Conservation (phyloP, 1,140 invertebrate genomes). For the Ceratitis capitata region DNA sequence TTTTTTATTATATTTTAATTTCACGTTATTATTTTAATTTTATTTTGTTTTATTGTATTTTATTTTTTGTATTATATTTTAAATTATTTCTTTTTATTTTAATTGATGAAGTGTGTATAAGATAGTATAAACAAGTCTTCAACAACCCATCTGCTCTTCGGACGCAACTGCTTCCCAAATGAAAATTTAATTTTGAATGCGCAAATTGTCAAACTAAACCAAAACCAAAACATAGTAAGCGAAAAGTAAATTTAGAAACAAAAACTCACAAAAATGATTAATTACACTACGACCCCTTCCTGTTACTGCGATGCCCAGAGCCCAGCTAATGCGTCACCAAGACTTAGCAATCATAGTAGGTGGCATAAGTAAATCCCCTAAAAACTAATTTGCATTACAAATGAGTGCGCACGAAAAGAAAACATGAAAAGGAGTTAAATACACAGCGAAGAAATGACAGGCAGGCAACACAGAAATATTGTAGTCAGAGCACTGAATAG, state of each 20-base stretch:
- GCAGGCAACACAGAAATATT: neutral
- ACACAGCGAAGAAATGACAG: neutral
- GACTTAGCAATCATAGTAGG: neutral
- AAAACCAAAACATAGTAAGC: neutral
- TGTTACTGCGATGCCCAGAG: neutral
- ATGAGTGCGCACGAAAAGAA: neutral
- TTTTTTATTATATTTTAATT: neutral
- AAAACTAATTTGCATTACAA: constrained; percentile 31
- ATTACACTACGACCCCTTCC: neutral
- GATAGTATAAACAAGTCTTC: neutral
- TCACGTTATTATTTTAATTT: neutral
- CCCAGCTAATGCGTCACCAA: neutral
- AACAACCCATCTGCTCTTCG: neutral
- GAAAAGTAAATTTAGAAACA: neutral
- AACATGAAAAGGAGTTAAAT: neutral
- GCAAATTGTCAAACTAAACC: neutral
- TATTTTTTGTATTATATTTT: neutral
- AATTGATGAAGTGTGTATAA: neutral
- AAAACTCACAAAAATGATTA: neutral
- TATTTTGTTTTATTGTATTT: too few species aligned
- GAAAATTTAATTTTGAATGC: neutral
- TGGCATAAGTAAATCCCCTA: constrained; percentile 11
- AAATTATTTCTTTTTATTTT: constrained; percentile 16
- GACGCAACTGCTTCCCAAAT: too few species aligned
- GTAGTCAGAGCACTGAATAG: neutral